Evolutionary conservation across 2,888 invertebrate genomes (phyloP).

Genomic region (Athripsodes cinereus): DNA sequence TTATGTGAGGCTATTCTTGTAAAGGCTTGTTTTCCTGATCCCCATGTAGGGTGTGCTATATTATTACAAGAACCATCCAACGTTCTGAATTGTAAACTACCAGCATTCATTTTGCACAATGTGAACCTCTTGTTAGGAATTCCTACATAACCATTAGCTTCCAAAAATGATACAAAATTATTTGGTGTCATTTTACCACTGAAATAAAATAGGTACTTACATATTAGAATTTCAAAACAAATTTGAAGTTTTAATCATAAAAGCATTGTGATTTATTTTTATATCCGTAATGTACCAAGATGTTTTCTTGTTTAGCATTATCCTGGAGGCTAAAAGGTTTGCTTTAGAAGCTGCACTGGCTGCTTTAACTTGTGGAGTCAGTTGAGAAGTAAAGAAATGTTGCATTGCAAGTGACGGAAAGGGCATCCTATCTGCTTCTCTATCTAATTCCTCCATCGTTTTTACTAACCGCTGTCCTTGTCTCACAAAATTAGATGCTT

Average conservation of each 20-base stretch:
- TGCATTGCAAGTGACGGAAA: conserved; percentile 38
- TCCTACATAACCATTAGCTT: conserved; percentile 29
- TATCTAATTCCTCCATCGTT: conserved; percentile 5
- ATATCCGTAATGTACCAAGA: conserved; percentile 37
- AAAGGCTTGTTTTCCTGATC: conserved; percentile 51
- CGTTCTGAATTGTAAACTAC: background rate
- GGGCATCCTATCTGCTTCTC: background rate
- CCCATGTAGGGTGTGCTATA: conserved; percentile 60
- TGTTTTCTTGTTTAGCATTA: conserved; percentile 42
- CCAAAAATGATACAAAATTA: conserved; percentile 45
- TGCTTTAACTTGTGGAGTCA: conserved; percentile 37
- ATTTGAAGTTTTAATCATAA: too few species aligned
- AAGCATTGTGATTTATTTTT: too few species aligned
- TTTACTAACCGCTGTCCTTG: conserved; percentile 19
- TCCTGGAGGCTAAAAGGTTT: conserved; percentile 41
- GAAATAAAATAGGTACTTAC: conserved; percentile 13
- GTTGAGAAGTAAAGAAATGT: conserved; percentile 39
- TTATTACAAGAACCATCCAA: conserved; percentile 77
- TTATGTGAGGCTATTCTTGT: conserved; percentile 53
- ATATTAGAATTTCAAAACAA: background rate
- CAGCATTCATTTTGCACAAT: background rate
- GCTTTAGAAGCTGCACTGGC: conserved; percentile 40
- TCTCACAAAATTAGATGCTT: conserved; percentile 15
- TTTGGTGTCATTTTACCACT: conserved; percentile 42
- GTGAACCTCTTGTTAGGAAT: conserved; percentile 61